Conservation (phyloP, 2,797 vertebrate species). For the Micrastur ruficollis region DNA sequence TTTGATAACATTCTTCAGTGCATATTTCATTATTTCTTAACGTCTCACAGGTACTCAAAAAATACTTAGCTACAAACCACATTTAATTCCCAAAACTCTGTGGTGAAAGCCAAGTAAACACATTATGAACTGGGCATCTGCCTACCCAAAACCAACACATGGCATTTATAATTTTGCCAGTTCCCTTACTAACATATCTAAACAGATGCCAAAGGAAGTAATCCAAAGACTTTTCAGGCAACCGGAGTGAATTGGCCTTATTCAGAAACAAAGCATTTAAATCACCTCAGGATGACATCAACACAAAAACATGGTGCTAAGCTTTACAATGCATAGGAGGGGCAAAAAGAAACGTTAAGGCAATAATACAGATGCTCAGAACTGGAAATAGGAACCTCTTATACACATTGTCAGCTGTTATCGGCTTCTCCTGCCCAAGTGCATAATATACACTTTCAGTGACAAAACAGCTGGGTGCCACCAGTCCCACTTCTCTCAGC, state of each 20-base stretch:
- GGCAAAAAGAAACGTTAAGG: background rate
- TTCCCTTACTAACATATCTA: slow-evolving; percentile 7
- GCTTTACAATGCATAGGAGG: background rate
- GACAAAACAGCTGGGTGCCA: background rate
- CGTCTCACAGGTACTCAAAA: background rate
- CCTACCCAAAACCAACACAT: slow-evolving; percentile 18
- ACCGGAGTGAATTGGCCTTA: background rate
- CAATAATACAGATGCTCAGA: background rate
- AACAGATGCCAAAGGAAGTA: slow-evolving; percentile 18
- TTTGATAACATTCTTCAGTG: background rate
- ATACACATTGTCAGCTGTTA: slow-evolving; percentile 6
- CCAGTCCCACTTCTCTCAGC: background rate
- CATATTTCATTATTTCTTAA: background rate
- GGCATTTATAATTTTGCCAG: slow-evolving; percentile 43
- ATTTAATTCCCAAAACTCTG: slow-evolving; percentile 21
- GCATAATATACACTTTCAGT: background rate
- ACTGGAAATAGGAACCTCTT: background rate
- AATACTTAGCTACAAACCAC: background rate
- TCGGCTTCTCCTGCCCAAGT: background rate
- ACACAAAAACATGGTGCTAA: background rate
- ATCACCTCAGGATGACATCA: background rate
- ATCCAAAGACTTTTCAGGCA: slow-evolving; percentile 23
- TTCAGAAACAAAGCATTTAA: slow-evolving; percentile 27
- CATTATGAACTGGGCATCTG: background rate
- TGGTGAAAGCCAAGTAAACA: slow-evolving; percentile 43